Percentiles rank a stretch among this genome's conserved stretches.
Evolutionary conservation across 2,113 vertebrate species (phyloP).

Genomic region (Oreamnos americanus): DNA sequence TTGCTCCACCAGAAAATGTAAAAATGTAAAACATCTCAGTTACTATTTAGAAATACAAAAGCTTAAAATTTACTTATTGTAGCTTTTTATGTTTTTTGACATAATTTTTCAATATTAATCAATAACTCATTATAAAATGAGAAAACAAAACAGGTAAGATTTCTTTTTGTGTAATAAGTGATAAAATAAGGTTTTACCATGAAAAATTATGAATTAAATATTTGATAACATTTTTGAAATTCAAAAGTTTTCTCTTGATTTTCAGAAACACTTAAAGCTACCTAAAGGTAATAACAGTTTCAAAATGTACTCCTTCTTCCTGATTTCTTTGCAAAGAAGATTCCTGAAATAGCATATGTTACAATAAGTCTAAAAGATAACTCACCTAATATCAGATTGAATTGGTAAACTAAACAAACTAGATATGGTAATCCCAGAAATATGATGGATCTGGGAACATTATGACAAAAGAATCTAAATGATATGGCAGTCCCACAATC

Average conservation of each 20-base stretch:
- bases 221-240: background rate
- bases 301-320: background rate
- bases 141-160: background rate
- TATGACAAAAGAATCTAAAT: background rate
- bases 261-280: background rate
- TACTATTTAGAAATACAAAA: background rate
- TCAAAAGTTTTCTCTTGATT: background rate
- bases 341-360: background rate
- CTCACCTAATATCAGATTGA: background rate
- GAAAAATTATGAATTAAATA: background rate
- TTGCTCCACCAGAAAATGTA: background rate
- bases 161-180: background rate
- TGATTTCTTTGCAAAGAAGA: background rate
- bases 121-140: background rate
- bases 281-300: background rate
- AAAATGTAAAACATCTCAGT: background rate
- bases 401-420: background rate
- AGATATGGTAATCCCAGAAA: background rate
- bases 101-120: background rate
- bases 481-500: background rate
- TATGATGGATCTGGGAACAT: background rate
- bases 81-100: background rate
- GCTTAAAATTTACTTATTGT: background rate
- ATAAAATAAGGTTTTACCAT: background rate
- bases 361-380: background rate